Evolutionary conservation across 2,797 vertebrate genomes (phyloP).

Genomic region (Gephyroberyx darwinii): DNA sequence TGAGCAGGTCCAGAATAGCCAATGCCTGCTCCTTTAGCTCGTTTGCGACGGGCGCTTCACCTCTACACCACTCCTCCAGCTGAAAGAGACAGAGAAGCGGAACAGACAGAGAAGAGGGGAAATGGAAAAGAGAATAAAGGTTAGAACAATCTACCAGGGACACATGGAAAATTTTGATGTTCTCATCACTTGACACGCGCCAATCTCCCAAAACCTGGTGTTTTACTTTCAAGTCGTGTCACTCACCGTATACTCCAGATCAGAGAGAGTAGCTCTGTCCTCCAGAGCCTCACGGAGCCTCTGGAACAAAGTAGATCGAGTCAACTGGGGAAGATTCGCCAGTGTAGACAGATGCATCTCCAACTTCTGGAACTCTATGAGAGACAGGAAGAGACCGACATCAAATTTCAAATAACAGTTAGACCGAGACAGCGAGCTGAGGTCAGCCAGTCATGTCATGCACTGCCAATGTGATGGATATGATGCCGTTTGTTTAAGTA

Average conservation of each 20-base stretch:
- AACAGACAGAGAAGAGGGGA: background rate
- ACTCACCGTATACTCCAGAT: slow-evolving; percentile 84
- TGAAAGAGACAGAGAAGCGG: slow-evolving; percentile 48
- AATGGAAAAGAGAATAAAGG: background rate
- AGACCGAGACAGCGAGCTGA: too few species aligned
- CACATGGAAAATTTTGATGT: too few species aligned
- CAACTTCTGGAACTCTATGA: slow-evolving; percentile 74
- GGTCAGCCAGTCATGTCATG: too few species aligned
- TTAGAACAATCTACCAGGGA: too few species aligned
- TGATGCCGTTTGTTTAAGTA: too few species aligned
- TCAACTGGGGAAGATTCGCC: slow-evolving; percentile 67
- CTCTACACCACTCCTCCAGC: slow-evolving; percentile 79
- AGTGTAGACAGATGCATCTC: slow-evolving; percentile 80
- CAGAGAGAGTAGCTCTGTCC: slow-evolving; percentile 70
- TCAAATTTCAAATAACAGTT: background rate
- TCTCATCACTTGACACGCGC: too few species aligned
- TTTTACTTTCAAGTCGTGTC: background rate
- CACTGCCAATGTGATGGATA: too few species aligned
- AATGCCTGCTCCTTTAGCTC: slow-evolving; percentile 31
- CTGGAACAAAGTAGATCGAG: slow-evolving; percentile 68
- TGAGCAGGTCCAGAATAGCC: slow-evolving; percentile 5
- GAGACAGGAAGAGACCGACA: slow-evolving; percentile 16
- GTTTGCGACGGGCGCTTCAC: slow-evolving; percentile 46
- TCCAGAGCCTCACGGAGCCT: slow-evolving; percentile 74
- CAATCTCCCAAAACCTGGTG: too few species aligned